Evolutionary conservation across 2,113 vertebrate species (phyloP).

Genomic region (Neodontobutis hainanensis): DNA sequence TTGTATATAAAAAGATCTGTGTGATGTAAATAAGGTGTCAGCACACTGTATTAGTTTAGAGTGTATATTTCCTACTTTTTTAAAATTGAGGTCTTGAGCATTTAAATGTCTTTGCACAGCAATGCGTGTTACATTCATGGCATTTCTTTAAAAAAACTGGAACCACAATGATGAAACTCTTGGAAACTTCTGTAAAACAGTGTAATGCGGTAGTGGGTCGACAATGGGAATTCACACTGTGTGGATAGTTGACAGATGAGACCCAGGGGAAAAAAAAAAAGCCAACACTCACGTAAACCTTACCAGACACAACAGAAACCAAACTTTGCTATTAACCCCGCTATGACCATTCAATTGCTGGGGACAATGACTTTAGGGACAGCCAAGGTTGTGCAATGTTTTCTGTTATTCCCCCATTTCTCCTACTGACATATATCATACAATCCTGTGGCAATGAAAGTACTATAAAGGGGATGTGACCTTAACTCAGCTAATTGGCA

Average conservation of each 20-base stretch:
- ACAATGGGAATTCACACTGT: conserved; percentile 31
- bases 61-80: conserved; percentile 18
- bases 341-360: conserved; percentile 38
- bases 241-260: conserved; percentile 44
- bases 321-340: conserved; percentile 56
- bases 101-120: conserved; percentile 26
- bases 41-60: background rate
- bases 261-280: conserved; percentile 20
- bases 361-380: conserved; percentile 26
- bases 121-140: conserved; percentile 26
- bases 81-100: conserved; percentile 24
- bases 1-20: no score
- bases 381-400: conserved; percentile 46
- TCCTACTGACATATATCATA: conserved; percentile 39
- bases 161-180: conserved; percentile 64
- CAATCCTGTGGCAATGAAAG: conserved; percentile 38
- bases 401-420: conserved; percentile 56
- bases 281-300: conserved; percentile 1
- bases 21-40: background rate
- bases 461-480: conserved; percentile 49
- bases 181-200: conserved; percentile 46
- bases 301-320: conserved; percentile 7
- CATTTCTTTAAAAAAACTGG: conserved; percentile 33
- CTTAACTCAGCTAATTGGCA: conserved; percentile 63
- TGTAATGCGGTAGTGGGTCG: conserved; percentile 15